These are phyloP conservation scores for Hyles vespertilio DNA, from an alignment of 1,140 invertebrate genomes.

Conservation along the genomic window DNA sequence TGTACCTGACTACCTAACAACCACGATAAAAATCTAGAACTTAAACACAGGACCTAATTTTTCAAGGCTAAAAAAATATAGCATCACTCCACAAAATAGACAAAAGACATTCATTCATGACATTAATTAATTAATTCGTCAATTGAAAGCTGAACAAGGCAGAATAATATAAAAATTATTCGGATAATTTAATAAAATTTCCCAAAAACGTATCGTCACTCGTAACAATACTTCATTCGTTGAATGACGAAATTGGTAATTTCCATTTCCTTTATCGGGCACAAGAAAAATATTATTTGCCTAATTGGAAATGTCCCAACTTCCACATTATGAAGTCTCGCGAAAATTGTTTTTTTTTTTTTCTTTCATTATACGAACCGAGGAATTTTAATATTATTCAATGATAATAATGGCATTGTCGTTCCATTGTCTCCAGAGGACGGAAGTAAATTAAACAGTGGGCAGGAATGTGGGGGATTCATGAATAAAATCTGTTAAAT, in stretches of 20 bases:
- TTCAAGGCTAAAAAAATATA: too few relatives aligned
- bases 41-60: too few relatives aligned
- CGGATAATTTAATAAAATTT: too few relatives aligned
- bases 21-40: too few relatives aligned
- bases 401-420: constrained; percentile 3
- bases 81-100: too few relatives aligned
- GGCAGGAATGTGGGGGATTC: constrained; percentile 1
- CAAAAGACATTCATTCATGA: too few relatives aligned
- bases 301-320: constrained; percentile 7
- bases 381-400: constrained; percentile 11
- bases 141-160: not conserved
- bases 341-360: constrained; percentile 9
- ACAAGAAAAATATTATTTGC: constrained; percentile 3
- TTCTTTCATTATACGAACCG: constrained; percentile 12
- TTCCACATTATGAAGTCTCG: constrained; percentile 3
- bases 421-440: constrained; percentile 8
- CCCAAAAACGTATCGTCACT: too few relatives aligned
- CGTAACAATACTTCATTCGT: too few relatives aligned
- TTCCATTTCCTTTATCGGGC: not conserved
- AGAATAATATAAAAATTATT: too few relatives aligned
- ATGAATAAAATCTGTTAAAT: too few relatives aligned
- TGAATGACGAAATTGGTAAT: too few relatives aligned
- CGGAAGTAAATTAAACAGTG: constrained; percentile 11
- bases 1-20: too few relatives aligned
- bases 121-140: not conserved